Evolutionary conservation across 53 echinoderm and acorn worm genomes (phyloP), one percentile per base, ranked within the genome.

Genomic region (Arbacia lixula): DNA sequence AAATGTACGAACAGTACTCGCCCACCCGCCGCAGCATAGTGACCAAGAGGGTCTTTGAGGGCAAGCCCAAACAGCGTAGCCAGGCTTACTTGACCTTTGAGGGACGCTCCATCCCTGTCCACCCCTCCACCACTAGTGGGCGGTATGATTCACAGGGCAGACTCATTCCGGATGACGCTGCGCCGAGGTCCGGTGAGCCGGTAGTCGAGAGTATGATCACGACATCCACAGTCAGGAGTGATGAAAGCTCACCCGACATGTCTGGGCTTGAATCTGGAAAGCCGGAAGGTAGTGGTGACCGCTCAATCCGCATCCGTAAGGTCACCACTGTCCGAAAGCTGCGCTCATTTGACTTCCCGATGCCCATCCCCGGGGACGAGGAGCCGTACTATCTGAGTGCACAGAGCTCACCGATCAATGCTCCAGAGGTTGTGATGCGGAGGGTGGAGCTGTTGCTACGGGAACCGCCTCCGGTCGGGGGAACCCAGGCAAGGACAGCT

Each of bases 361-460:
- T 29, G 5, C 19, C 69, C 16, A 1, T 5, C 14, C 43, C 10
- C 19, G 68, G 22, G 4, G 81, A 80, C 33, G 36, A 85, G 50
- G 82, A 77, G 6, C 34, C 64, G 39, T 63, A 63, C 27, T 63
- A 81, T 14, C 81, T 86, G 55, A 86, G 53, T 54, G 53, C 56
- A 42, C 17, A 71, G 19, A 62, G 72, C 1, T 86, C 90, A 5
- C 46, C 65, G 39, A 86, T 90, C 29, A 86, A 81, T 14, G 72
- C 40, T 50, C 80, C 85, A 0, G 92, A 92, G 55, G 63, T 92
- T 3, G 88, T 88, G 52, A 86, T 88, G 86, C 79, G 41, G 9
- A 82, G 86, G 21, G 88, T 86, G 60, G 41, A 81, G 81, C 51
- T 81, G 53, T 62, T 81, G 11, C 86, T 90, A 17, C 58, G 71